Conservation (phyloP, 2,797 vertebrate genomes). For the Lophotriccus pileatus region DNA sequence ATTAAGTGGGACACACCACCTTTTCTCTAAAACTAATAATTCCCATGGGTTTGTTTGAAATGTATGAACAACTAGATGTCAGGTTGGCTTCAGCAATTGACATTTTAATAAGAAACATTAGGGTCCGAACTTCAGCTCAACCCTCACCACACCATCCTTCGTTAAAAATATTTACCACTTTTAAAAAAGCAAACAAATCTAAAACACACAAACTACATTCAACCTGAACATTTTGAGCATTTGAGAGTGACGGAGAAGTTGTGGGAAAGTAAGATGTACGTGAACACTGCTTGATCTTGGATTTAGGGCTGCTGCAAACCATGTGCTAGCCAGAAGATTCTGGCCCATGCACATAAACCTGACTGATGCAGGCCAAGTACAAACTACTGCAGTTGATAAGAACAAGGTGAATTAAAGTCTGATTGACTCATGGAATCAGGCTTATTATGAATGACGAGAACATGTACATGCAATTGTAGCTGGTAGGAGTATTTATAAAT, state of each 20-base stretch:
- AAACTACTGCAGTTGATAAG: background rate
- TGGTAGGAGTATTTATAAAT: background rate
- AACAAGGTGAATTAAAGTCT: background rate
- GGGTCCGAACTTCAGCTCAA: background rate
- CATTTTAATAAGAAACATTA: background rate
- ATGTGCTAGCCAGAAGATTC: background rate
- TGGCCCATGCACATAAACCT: accelerated
- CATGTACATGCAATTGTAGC: background rate
- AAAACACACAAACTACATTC: background rate
- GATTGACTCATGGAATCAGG: background rate
- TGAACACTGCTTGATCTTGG: background rate
- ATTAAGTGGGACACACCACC: background rate
- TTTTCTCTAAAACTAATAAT: background rate
- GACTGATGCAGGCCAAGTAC: background rate
- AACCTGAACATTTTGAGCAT: background rate
- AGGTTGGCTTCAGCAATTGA: background rate
- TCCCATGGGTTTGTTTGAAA: background rate
- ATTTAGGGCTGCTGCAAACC: background rate
- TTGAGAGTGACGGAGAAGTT: background rate
- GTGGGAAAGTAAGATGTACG: background rate
- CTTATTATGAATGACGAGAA: background rate
- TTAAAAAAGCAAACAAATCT: background rate
- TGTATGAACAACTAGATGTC: background rate
- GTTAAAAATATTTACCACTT: background rate
- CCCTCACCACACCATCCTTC: background rate